A percentile compares a stretch with the other conserved stretches of the same genome.
Conservation (phyloP, 2,888 invertebrate genomes). For the Acanthosepion esculentum region DNA sequence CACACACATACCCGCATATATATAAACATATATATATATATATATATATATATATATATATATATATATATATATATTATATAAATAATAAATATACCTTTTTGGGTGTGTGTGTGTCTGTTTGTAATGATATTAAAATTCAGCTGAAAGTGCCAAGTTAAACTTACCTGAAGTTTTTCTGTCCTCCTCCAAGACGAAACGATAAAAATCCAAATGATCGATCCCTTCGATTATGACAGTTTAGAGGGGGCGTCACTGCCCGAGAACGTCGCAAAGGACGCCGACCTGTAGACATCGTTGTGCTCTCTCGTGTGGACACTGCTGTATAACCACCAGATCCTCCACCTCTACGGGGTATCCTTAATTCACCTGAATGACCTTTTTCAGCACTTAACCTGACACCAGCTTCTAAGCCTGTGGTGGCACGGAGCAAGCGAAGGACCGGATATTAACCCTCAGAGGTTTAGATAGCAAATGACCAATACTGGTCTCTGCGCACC, state of each 20-base stretch:
- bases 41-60: background rate
- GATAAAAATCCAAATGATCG: slow-evolving; percentile 43
- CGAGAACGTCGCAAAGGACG: background rate
- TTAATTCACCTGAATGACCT: background rate
- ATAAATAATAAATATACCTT: background rate
- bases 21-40: background rate
- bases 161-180: slow-evolving; percentile 42
- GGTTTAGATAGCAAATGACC: no score
- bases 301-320: background rate
- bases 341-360: background rate
- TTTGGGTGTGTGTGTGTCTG: background rate
- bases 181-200: slow-evolving; percentile 34
- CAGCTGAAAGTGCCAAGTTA: no score
- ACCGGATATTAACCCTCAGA: no score
- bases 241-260: background rate
- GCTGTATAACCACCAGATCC: background rate
- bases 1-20: background rate
- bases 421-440: no score
- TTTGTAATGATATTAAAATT: no score
- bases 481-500: no score
- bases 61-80: background rate
- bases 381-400: background rate
- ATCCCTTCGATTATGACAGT: slow-evolving; percentile 34
- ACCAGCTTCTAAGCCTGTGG: background rate
- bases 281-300: background rate